phyloP scores from a whole-genome alignment of 2,888 invertebrate genomes.

The Philonicus albiceps region DNA sequence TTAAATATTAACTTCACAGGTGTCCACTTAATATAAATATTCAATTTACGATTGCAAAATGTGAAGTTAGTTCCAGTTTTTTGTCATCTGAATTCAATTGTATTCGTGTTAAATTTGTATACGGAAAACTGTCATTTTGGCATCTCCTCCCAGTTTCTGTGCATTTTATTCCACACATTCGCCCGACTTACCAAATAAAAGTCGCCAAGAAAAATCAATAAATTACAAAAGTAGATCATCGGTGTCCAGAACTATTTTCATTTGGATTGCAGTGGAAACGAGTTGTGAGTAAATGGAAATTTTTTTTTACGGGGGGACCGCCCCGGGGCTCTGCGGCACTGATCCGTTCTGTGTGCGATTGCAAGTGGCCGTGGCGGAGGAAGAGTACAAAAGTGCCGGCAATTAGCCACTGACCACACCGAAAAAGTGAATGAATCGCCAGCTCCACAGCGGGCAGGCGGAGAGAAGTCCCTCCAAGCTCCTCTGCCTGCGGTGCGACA shows the following conservation, averaged over 20 bases:
- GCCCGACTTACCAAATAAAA: slow-evolving; percentile 20
- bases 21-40: background rate
- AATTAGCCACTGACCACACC: background rate
- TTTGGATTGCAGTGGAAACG: background rate
- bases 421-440: background rate
- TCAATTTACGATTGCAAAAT: background rate
- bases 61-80: background rate
- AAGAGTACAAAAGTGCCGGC: background rate
- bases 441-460: background rate
- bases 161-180: slow-evolving; percentile 10
- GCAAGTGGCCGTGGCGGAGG: background rate
- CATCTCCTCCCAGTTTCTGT: slow-evolving; percentile 25
- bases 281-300: background rate
- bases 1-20: background rate
- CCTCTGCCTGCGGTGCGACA: background rate
- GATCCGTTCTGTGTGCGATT: background rate
- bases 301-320: background rate
- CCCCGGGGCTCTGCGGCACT: background rate
- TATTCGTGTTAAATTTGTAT: slow-evolving; percentile 14
- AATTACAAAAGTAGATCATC: slow-evolving; percentile 41
- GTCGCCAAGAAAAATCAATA: slow-evolving; percentile 38
- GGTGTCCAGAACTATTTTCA: background rate
- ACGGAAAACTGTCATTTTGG: slow-evolving; percentile 34
- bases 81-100: background rate
- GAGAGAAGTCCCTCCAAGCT: background rate